A percentile compares a stretch with the other conserved stretches of the same genome.
These are phyloP conservation scores for Heliconius eleuchia DNA, from an alignment of 1,140 invertebrate species.

Conservation along the genomic window DNA sequence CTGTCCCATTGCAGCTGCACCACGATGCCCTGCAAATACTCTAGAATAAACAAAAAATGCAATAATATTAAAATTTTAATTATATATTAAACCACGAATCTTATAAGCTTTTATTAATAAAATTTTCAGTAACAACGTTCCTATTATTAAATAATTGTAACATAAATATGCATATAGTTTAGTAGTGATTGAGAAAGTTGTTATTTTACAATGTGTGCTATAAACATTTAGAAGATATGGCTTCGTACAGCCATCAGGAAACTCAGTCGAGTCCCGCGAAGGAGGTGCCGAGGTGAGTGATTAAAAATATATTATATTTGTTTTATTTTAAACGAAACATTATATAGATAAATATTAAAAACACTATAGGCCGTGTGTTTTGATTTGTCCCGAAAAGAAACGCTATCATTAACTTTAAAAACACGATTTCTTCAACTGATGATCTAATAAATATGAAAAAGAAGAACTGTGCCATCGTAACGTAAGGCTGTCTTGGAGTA, in stretches of 20 bases:
- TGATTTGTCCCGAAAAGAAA: no score
- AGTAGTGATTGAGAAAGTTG: constrained; percentile 15
- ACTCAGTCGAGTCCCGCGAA: constrained; percentile 77
- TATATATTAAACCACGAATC: constrained; percentile 12
- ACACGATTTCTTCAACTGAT: no score
- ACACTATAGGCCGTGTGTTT: no score
- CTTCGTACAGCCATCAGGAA: constrained; percentile 71
- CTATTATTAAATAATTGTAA: constrained; percentile 26
- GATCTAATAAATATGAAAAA: no score
- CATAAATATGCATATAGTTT: neutral
- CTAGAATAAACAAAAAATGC: neutral
- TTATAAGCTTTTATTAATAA: constrained; percentile 17
- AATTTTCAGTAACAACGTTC: constrained; percentile 40
- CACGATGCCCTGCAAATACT: neutral
- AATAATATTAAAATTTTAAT: neutral
- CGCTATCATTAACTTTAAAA: no score
- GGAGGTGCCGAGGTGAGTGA: constrained; percentile 69
- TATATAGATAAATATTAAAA: no score
- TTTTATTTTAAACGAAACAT: no score
- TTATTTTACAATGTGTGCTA: constrained; percentile 51
- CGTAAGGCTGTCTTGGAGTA: no score
- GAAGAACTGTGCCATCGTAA: no score
- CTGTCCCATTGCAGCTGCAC: no score
- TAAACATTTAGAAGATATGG: constrained; percentile 56
- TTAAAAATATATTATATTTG: no score